A percentile compares a stretch with the other conserved stretches of the same genome.
These are phyloP conservation scores for Panthera uncia DNA, from an alignment of 2,113 vertebrate species.

Conservation along the genomic window DNA sequence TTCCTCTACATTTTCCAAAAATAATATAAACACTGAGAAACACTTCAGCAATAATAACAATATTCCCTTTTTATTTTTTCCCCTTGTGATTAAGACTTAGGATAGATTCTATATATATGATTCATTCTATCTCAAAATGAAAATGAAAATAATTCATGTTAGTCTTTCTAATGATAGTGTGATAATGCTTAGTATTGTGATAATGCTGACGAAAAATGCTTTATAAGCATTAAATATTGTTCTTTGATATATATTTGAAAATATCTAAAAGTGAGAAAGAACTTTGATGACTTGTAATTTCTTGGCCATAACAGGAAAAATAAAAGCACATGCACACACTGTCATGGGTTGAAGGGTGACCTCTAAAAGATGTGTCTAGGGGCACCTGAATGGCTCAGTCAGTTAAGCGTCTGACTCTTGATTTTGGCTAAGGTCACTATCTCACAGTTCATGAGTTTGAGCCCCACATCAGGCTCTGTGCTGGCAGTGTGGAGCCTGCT, in stretches of 20 bases:
- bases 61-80: not conserved
- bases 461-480: too few species aligned
- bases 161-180: not conserved
- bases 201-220: not conserved
- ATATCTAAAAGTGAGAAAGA: not conserved
- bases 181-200: not conserved
- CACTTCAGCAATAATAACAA: not conserved
- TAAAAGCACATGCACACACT: not conserved
- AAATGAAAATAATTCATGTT: constrained; percentile 16
- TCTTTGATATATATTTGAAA: not conserved
- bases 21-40: not conserved
- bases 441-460: too few species aligned
- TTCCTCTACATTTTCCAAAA: not conserved
- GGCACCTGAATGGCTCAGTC: too few species aligned
- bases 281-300: not conserved
- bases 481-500: too few species aligned
- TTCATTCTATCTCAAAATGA: not conserved
- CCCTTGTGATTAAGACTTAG: not conserved
- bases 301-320: too few species aligned
- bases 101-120: not conserved
- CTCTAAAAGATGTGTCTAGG: not conserved
- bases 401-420: too few species aligned
- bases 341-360: not conserved
- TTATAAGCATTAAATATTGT: not conserved
- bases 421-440: too few species aligned